Conservation (phyloP, 2,888 invertebrate species). For the Coremacera marginata region DNA sequence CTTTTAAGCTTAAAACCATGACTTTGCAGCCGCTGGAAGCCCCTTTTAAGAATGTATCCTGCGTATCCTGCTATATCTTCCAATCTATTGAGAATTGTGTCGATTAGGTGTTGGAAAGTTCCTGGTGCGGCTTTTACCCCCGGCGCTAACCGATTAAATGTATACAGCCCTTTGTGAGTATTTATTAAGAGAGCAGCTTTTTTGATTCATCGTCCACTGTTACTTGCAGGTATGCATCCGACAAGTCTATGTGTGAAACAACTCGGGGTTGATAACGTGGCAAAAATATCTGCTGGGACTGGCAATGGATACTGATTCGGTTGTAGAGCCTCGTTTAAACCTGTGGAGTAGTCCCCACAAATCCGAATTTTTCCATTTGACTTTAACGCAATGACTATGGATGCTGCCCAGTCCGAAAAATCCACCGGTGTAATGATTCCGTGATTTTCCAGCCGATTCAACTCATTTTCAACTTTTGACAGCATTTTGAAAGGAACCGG, state of each 20-base stretch:
- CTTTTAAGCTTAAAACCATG: neutral
- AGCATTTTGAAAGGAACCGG: slow-evolving; percentile 20
- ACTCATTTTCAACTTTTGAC: slow-evolving; percentile 22
- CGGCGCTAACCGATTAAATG: slow-evolving; percentile 43
- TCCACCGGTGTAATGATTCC: neutral
- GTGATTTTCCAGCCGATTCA: slow-evolving; percentile 2
- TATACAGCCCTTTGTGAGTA: slow-evolving; percentile 38
- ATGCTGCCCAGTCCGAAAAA: neutral
- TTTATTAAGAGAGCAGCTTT: slow-evolving; percentile 45
- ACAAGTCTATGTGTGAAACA: slow-evolving; percentile 44
- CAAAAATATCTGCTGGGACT: neutral
- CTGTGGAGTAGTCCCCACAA: slow-evolving; percentile 50
- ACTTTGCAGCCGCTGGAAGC: neutral
- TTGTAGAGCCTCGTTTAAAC: slow-evolving; percentile 20
- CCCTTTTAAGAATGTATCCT: neutral
- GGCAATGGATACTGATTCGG: neutral
- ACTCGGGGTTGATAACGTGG: slow-evolving; percentile 30
- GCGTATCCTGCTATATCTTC: slow-evolving; percentile 14
- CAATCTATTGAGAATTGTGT: neutral
- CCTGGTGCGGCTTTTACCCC: slow-evolving; percentile 49
- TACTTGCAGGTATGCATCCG: slow-evolving; percentile 49
- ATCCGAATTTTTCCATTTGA: slow-evolving; percentile 40
- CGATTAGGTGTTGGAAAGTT: slow-evolving; percentile 25
- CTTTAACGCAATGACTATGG: neutral
- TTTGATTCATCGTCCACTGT: slow-evolving; percentile 45